phyloP scores from a whole-genome alignment of 1,140 invertebrate species.

The Lucilia cuprina region DNA sequence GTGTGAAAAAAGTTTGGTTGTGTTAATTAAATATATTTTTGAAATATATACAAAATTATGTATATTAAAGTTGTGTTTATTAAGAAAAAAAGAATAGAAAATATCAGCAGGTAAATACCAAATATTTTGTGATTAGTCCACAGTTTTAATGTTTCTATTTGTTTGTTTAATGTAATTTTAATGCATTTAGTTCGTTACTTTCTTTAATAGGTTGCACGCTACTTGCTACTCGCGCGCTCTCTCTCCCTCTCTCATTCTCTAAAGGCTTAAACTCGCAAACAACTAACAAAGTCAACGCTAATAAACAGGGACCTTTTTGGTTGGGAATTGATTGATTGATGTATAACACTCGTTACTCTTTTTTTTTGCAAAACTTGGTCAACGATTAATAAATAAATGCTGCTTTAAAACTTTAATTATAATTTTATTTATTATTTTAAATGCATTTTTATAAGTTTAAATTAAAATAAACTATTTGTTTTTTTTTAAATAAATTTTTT shows the following conservation, averaged over 20 bases:
- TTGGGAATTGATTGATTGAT: background rate
- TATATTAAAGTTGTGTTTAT: no score
- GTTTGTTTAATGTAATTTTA: background rate
- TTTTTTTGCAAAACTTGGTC: background rate
- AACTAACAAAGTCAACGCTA: background rate
- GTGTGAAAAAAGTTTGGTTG: no score
- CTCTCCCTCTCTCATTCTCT: no score
- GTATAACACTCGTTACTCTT: background rate
- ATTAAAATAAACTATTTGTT: no score
- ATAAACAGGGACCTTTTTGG: background rate
- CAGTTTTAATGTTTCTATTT: no score
- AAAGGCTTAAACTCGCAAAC: conserved; percentile 6
- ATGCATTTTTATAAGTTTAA: no score
- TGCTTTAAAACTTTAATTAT: background rate
- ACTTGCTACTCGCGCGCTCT: no score
- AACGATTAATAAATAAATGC: background rate
- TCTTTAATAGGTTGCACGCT: conserved; percentile 32
- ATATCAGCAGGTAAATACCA: background rate
- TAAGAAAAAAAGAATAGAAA: no score
- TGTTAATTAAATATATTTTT: no score
- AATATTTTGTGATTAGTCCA: background rate
- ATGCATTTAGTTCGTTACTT: conserved; percentile 14
- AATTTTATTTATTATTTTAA: background rate
- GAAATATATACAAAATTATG: no score
- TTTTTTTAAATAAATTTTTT: background rate